Conservation (phyloP, 2,888 invertebrate genomes). For the Cataglyphis cursor region DNA sequence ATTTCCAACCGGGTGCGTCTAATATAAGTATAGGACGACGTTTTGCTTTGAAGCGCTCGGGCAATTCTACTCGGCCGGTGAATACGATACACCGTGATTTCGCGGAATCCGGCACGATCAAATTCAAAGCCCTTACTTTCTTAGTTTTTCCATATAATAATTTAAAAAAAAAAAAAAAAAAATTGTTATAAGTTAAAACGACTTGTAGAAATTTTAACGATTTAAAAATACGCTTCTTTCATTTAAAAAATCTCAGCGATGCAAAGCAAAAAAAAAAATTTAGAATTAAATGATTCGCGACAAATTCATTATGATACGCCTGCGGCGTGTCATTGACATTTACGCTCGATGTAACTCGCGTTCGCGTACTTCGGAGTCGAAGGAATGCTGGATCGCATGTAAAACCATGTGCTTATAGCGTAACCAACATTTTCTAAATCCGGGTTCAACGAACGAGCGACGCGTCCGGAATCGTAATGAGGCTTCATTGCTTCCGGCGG, state of each 20-base stretch:
- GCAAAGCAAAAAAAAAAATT: background rate
- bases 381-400: constrained; percentile 21
- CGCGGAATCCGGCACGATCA: background rate
- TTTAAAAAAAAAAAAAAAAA: background rate
- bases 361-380: constrained; percentile 20
- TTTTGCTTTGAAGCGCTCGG: constrained; percentile 67
- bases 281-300: background rate
- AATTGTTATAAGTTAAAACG: background rate
- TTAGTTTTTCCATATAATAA: background rate
- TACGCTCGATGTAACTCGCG: background rate
- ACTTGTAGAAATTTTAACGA: background rate
- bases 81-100: constrained; percentile 47
- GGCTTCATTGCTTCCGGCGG: constrained; percentile 58
- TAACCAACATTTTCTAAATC: constrained; percentile 37
- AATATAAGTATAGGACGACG: constrained; percentile 58
- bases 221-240: background rate
- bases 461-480: constrained; percentile 53
- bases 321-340: background rate
- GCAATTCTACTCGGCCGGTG: constrained; percentile 53
- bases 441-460: constrained; percentile 26
- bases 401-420: constrained; percentile 41
- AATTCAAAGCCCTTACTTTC: background rate
- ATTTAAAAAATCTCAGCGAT: background rate
- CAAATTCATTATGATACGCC: background rate
- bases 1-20: constrained; percentile 73